phyloP scores from a whole-genome alignment of 1,140 invertebrate genomes.

The Anastrepha obliqua region DNA sequence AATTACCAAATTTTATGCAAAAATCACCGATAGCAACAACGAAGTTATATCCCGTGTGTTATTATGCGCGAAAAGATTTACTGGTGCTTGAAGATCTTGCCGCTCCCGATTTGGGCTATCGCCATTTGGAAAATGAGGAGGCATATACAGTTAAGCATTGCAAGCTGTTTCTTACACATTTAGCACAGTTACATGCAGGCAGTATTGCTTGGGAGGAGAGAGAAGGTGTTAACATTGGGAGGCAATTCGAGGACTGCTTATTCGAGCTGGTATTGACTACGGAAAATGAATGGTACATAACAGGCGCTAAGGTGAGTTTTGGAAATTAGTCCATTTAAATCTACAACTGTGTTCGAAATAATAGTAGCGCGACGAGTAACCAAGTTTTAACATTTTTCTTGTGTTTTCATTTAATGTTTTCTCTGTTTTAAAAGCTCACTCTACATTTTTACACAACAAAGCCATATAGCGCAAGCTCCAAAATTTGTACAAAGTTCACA shows the following conservation, averaged over 20 bases:
- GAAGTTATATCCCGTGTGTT: slow-evolving; percentile 64
- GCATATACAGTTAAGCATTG: slow-evolving; percentile 64
- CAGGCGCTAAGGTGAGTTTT: slow-evolving; percentile 63
- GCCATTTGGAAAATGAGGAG: slow-evolving; percentile 62
- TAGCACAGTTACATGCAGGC: slow-evolving; percentile 73
- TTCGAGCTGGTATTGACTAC: slow-evolving; percentile 60
- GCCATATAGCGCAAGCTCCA: too few species aligned
- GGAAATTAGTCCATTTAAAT: background rate
- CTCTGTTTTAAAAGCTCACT: too few species aligned
- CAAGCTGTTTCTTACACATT: slow-evolving; percentile 67
- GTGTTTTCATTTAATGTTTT: too few species aligned
- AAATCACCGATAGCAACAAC: slow-evolving; percentile 32
- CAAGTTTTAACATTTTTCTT: too few species aligned
- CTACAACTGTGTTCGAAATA: too few species aligned
- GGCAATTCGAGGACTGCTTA: slow-evolving; percentile 65
- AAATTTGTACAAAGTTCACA: too few species aligned
- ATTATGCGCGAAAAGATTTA: slow-evolving; percentile 64
- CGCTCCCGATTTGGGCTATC: slow-evolving; percentile 60
- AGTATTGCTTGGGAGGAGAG: slow-evolving; percentile 71
- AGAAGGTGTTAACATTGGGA: slow-evolving; percentile 66
- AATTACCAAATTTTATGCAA: too few species aligned
- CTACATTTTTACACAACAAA: too few species aligned
- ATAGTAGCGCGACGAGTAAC: too few species aligned
- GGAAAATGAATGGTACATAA: slow-evolving; percentile 64
- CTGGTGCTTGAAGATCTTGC: slow-evolving; percentile 74